Base-by-base conservation (phyloP, 2,113 vertebrate genomes). In the Anolis carolinensis region DNA sequence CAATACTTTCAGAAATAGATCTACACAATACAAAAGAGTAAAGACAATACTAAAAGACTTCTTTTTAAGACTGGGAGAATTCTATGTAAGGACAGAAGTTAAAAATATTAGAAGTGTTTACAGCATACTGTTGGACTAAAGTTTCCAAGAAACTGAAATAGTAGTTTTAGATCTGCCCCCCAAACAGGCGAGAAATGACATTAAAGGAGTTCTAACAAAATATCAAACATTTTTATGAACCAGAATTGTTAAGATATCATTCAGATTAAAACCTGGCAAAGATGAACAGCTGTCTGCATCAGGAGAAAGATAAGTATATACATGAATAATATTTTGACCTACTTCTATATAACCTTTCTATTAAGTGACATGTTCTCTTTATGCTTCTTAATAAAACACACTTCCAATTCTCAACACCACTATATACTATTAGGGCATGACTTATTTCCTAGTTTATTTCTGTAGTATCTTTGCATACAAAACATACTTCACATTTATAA, bases 11-110 rank as follows among this genome's bases (percentile, higher is more conserved):
- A 7, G n/a, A 39, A 39, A 3, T 13, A 34, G 34, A 13, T 76
- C 65, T 50, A 10, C 83, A 75, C 73, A 77, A 84, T 52, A 84
- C 67, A 52, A 55, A 71, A 55, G 79, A 21, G 67, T 50, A 34
- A 77, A 36, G 65, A 84, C 52, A 77, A 39, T 36, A 48, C 13
- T n/a, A 67, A 18, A 77, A 18, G 13, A 14, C 27, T 50, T n/a
- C n/a, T 79, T 4, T 62, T 59, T 4, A 70, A 67, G 7, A 68
- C 4, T 34, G 2, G 20, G 73, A 67, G 63, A 77, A 34, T 34
- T 21, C 52, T 23, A 39, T 59, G 4, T 39, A 62, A 44, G 21
- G 11, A 44, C 6, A 30, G 63, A 7, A 68, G 44, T n/a, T 84
- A 62, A 2, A 30, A 76, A 67, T 13, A 3, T 18, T 48, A 32